Percentiles rank a stretch among this genome's conserved stretches.
Conservation (phyloP, 2,113 vertebrate species). For the Microtus montanus region DNA sequence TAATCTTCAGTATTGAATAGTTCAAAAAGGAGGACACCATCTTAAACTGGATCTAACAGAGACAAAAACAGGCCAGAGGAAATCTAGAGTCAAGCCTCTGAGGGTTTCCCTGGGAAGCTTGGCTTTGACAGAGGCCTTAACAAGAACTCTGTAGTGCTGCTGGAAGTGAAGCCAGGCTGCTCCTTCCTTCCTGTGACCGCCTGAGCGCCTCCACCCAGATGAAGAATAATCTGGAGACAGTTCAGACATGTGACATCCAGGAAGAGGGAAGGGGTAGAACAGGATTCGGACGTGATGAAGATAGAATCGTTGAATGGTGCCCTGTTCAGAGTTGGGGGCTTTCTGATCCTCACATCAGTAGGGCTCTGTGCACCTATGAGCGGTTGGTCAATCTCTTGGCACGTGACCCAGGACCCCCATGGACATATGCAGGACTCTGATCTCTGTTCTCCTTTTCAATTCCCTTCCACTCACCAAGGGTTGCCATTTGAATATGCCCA, state of each 20-base stretch:
- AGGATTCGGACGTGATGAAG: neutral
- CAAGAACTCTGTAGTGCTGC: neutral
- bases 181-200: neutral
- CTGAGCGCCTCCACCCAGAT: neutral
- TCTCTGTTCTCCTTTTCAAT: neutral
- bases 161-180: accelerated
- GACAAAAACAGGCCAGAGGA: constrained; percentile 46
- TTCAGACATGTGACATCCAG: neutral
- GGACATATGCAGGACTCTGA: neutral
- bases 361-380: neutral
- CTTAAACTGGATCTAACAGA: constrained; percentile 48
- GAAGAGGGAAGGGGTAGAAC: neutral
- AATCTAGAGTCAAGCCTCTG: neutral
- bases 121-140: neutral
- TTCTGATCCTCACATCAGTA: too few relatives aligned
- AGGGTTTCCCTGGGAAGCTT: neutral
- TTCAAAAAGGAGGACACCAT: constrained; percentile 33
- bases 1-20: constrained; percentile 63
- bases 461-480: neutral
- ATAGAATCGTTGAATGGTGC: neutral
- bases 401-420: neutral
- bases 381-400: neutral
- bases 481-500: neutral
- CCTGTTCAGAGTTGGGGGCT: neutral
- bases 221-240: neutral